Percentiles rank a stretch among this genome's conserved stretches.
Conservation (phyloP, 2,888 invertebrate genomes). For the Thereva nobilitata region DNA sequence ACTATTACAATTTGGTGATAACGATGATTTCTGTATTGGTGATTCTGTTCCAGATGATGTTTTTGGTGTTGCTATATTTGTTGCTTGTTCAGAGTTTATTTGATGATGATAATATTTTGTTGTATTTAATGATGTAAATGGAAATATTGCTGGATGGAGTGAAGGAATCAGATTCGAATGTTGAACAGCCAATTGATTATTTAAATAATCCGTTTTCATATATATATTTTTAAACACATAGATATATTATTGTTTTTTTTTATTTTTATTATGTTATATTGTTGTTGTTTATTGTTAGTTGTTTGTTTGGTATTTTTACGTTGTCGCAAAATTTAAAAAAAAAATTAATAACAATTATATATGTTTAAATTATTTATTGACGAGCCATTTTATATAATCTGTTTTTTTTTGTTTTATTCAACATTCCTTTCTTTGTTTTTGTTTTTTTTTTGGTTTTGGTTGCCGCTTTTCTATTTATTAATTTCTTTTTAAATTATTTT, state of each 20-base stretch:
- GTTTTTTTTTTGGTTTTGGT: no score
- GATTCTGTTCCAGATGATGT: background rate
- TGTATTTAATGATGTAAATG: background rate
- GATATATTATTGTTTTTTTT: background rate
- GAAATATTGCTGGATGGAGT: no score
- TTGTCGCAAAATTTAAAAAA: background rate
- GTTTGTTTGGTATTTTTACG: background rate
- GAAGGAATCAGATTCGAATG: constrained; percentile 33
- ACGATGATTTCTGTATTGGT: background rate
- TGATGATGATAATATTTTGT: background rate
- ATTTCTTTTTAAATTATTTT: no score
- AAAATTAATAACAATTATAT: background rate
- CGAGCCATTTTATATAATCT: constrained; percentile 11
- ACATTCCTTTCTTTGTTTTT: background rate
- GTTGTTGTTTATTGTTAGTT: background rate
- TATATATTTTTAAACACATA: background rate
- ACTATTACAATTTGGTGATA: no score
- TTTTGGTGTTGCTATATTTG: constrained; percentile 9
- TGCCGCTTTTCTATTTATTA: no score
- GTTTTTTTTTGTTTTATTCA: constrained; percentile 4
- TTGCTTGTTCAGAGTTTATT: background rate
- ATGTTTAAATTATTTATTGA: constrained; percentile 5
- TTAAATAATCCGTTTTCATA: constrained; percentile 27
- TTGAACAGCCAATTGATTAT: constrained; percentile 32
- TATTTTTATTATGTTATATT: background rate